Evolutionary conservation across 2,113 vertebrate genomes (phyloP).

Genomic region (Phalacrocorax aristotelis): DNA sequence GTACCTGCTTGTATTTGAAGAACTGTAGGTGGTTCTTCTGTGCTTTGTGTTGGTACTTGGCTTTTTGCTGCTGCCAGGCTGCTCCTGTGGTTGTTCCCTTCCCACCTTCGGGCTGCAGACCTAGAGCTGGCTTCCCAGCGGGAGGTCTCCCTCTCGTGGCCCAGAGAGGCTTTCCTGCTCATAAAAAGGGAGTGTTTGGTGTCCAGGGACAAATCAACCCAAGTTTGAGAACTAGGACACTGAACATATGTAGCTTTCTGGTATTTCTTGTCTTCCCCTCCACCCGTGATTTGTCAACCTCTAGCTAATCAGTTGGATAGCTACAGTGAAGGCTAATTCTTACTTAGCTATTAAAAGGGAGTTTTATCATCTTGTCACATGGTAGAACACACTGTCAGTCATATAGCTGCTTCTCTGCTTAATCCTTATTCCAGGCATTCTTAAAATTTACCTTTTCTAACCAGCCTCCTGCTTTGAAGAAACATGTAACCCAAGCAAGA

Average conservation of each 20-base stretch:
- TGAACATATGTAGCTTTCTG: neutral
- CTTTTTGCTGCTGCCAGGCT: neutral
- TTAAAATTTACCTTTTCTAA: neutral
- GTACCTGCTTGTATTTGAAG: neutral
- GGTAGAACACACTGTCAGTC: neutral
- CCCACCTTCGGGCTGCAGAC: fast-evolving
- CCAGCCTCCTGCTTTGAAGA: neutral
- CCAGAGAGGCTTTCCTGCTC: neutral
- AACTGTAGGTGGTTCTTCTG: neutral
- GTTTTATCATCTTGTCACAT: neutral
- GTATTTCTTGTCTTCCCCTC: neutral
- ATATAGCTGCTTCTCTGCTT: neutral
- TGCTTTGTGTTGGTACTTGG: neutral
- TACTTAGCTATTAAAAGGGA: neutral
- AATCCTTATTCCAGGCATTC: neutral
- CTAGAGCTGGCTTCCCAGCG: neutral
- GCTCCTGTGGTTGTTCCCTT: neutral
- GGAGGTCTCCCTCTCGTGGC: conserved; percentile 16
- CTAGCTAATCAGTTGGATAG: neutral
- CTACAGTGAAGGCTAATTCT: neutral
- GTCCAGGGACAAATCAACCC: fast-evolving
- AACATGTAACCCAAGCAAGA: neutral
- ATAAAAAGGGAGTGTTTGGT: fast-evolving
- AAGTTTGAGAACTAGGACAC: neutral
- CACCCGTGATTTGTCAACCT: neutral